Conservation (phyloP, 2,113 vertebrate species). For the Thunnus thynnus region DNA sequence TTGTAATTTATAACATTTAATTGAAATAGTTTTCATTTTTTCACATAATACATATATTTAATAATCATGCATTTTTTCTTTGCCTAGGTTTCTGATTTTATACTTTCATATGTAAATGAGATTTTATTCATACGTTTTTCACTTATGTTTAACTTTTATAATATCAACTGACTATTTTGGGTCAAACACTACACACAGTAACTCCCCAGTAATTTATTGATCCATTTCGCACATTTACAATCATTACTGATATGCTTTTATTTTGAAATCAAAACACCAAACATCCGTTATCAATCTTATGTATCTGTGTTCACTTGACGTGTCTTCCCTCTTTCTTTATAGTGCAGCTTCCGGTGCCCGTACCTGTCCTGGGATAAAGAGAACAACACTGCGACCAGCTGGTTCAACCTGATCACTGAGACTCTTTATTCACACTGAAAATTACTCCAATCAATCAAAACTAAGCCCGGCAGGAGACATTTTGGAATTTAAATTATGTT, state of each 20-base stretch:
- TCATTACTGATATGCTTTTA: background rate
- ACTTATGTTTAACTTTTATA: background rate
- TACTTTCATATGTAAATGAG: background rate
- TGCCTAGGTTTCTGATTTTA: too few species aligned
- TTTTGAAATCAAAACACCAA: conserved; percentile 28
- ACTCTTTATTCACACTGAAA: background rate
- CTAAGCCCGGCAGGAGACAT: too few species aligned
- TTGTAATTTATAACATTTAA: too few species aligned
- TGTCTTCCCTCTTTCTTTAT: conserved; percentile 6
- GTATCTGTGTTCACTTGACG: background rate
- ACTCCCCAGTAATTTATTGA: background rate
- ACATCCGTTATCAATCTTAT: background rate
- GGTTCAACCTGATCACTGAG: conserved; percentile 59
- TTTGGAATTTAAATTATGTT: too few species aligned
- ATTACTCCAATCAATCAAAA: too few species aligned
- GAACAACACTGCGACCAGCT: conserved; percentile 78
- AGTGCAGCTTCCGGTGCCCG: conserved; percentile 69
- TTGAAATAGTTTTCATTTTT: too few species aligned
- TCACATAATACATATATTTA: too few species aligned
- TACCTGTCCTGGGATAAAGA: conserved; percentile 28
- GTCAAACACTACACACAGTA: background rate
- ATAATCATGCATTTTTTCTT: too few species aligned
- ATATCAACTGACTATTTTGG: background rate
- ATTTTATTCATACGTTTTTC: background rate
- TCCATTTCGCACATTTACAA: too few species aligned